Evolutionary conservation across 2,888 invertebrate species (phyloP).

Genomic region (Macrophya alboannulata): DNA sequence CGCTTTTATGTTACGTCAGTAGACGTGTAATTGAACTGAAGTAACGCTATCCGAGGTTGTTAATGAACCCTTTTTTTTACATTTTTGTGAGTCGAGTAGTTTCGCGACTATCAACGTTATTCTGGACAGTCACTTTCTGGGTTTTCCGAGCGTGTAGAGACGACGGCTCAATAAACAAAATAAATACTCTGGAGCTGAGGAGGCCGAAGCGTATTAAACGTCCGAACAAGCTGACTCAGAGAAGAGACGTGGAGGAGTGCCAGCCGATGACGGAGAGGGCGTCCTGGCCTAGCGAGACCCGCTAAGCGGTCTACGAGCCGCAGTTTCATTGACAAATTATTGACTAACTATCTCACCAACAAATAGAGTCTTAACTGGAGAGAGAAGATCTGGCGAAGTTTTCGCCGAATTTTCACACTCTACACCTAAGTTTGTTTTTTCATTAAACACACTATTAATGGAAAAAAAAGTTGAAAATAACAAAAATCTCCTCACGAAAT

Average conservation of each 20-base stretch:
- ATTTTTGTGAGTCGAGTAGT: not conserved
- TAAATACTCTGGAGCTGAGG: conserved; percentile 48
- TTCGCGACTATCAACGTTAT: not conserved
- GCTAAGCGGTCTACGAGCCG: conserved; percentile 50
- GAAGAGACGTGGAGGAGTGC: conserved; percentile 65
- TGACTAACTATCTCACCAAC: conserved; percentile 45
- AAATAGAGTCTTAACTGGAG: not conserved
- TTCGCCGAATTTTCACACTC: not conserved
- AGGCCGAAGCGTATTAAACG: conserved; percentile 45
- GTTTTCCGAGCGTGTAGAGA: not conserved
- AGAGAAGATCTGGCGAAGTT: not conserved
- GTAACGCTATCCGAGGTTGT: too few relatives aligned
- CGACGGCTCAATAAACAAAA: conserved; percentile 51
- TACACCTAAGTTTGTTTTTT: not conserved
- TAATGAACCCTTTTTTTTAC: not conserved
- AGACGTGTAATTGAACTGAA: not conserved
- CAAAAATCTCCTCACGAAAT: not conserved
- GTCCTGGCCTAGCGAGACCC: conserved; percentile 49
- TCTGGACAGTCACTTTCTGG: not conserved
- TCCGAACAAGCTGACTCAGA: conserved; percentile 47
- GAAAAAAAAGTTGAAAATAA: not conserved
- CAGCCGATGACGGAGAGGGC: conserved; percentile 62
- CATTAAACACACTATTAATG: not conserved
- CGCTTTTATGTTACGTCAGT: not conserved
- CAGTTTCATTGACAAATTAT: conserved; percentile 54